phyloP scores from a whole-genome alignment of 1,140 invertebrate species.

The Idris sp. region DNA sequence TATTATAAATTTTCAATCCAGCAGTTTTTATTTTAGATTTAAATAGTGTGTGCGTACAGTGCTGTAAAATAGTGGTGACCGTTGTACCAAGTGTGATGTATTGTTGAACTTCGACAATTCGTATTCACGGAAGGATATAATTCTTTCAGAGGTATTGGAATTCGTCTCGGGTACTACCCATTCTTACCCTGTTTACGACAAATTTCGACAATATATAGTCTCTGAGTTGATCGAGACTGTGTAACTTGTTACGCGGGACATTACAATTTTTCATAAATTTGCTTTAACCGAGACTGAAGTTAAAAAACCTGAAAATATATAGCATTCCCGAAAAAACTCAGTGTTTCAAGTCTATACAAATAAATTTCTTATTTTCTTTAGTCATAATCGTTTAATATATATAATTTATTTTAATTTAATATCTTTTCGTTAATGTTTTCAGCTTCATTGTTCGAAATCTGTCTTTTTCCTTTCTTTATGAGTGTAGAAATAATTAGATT shows the following conservation, averaged over 20 bases:
- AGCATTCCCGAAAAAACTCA: too few relatives aligned
- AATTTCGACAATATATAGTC: constrained; percentile 37
- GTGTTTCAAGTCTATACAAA: too few relatives aligned
- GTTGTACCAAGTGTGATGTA: constrained; percentile 35
- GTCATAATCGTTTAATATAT: too few relatives aligned
- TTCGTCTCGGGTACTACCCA: constrained; percentile 19
- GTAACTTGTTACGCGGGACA: not conserved
- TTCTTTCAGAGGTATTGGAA: constrained; percentile 36
- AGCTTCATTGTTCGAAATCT: too few relatives aligned
- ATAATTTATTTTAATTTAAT: too few relatives aligned
- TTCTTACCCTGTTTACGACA: constrained; percentile 45
- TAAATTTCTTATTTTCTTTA: not conserved
- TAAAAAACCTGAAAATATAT: not conserved
- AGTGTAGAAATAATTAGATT: too few relatives aligned
- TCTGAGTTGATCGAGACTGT: not conserved
- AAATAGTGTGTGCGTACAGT: constrained; percentile 21
- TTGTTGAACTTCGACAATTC: constrained; percentile 29
- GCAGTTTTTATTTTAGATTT: too few relatives aligned
- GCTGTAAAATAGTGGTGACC: constrained; percentile 25
- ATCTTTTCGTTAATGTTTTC: too few relatives aligned
- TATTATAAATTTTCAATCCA: too few relatives aligned
- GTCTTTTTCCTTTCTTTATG: too few relatives aligned
- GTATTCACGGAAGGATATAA: constrained; percentile 41
- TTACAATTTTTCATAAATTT: constrained; percentile 14
- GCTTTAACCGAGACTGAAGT: too few relatives aligned